A percentile compares a stretch with the other conserved stretches of the same genome.
Conservation (phyloP, 2,797 vertebrate species). For the Psittacula derbiana region DNA sequence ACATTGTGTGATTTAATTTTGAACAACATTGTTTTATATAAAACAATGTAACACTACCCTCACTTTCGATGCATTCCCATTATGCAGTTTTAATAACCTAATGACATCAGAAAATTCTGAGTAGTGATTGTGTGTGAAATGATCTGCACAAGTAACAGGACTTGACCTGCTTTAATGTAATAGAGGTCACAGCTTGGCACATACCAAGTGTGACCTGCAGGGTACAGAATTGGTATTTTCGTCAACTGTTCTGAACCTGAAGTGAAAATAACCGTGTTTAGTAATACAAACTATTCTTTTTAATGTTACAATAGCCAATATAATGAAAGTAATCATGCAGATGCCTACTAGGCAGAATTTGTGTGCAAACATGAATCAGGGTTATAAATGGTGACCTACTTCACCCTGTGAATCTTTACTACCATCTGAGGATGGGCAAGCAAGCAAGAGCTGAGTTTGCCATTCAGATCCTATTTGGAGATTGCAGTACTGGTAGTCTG, state of each 20-base stretch:
- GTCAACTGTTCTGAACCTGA: not conserved
- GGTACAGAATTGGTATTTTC: not conserved
- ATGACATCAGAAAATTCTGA: not conserved
- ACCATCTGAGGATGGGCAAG: not conserved
- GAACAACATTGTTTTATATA: not conserved
- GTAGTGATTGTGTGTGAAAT: not conserved
- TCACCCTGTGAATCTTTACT: not conserved
- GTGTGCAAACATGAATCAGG: accelerated
- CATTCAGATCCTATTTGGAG: not conserved
- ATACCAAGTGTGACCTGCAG: not conserved
- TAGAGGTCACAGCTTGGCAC: not conserved
- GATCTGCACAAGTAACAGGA: not conserved
- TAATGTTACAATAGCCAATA: not conserved
- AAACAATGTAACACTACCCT: not conserved
- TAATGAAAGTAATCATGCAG: not conserved
- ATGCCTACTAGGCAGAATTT: not conserved
- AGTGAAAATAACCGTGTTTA: not conserved
- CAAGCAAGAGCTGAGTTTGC: not conserved
- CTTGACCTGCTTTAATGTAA: not conserved
- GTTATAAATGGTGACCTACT: not conserved
- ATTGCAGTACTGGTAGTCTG: not conserved
- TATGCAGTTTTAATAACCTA: not conserved
- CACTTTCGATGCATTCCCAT: not conserved
- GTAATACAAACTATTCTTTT: not conserved
- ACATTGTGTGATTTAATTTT: not conserved